Evolutionary conservation across 2,797 vertebrate genomes (phyloP).

Genomic region (Falco biarmicus): DNA sequence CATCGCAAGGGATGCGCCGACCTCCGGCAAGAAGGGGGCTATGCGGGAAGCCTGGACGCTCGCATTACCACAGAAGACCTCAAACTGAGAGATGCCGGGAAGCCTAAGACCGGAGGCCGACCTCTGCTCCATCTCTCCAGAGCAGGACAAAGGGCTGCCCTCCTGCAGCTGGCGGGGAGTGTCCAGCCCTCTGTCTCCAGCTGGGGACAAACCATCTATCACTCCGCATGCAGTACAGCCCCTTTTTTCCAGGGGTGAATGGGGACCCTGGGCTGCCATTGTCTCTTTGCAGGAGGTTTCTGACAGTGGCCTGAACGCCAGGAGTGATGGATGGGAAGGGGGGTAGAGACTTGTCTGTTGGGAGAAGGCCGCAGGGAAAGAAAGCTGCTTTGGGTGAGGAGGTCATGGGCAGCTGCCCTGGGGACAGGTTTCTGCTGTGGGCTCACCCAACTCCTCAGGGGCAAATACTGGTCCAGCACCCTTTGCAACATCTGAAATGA

Average conservation of each 20-base stretch:
- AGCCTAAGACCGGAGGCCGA: neutral
- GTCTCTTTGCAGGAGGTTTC: neutral
- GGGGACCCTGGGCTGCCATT: neutral
- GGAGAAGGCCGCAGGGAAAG: neutral
- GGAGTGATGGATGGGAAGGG: constrained; percentile 39
- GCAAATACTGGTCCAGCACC: neutral
- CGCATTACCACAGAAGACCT: neutral
- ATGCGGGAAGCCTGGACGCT: neutral
- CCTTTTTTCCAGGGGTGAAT: neutral
- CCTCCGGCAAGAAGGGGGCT: neutral
- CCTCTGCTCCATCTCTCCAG: neutral
- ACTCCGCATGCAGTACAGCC: neutral
- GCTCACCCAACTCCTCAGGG: neutral
- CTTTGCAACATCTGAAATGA: neutral
- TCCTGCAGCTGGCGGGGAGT: neutral
- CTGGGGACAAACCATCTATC: constrained; percentile 16
- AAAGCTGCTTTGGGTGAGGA: neutral
- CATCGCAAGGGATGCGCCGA: neutral
- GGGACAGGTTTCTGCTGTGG: neutral
- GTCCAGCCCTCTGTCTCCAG: neutral
- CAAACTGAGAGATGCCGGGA: neutral
- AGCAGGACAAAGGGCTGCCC: neutral
- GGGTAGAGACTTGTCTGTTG: neutral
- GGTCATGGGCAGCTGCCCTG: neutral
- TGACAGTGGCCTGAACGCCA: constrained; percentile 42